Evolutionary conservation across 2,888 invertebrate genomes (phyloP).

Genomic region (Agonopterix arenella): DNA sequence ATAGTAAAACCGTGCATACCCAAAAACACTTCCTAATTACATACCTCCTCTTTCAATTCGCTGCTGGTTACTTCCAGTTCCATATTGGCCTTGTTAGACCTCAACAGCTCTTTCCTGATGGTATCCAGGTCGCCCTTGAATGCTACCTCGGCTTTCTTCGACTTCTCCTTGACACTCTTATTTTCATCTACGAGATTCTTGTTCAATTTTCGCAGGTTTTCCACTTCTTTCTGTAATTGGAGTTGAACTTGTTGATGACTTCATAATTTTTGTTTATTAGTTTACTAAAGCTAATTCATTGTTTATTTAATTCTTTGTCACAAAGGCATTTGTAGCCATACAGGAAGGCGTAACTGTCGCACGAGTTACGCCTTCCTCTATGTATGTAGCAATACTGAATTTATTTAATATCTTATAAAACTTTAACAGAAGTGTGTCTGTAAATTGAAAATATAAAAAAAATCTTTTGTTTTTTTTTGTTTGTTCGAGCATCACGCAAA

Average conservation of each 20-base stretch:
- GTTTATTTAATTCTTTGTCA: too few relatives aligned
- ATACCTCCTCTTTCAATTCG: conserved; percentile 82
- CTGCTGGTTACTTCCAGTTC: conserved; percentile 82
- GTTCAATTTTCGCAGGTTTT: conserved; percentile 51
- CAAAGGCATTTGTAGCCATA: too few relatives aligned
- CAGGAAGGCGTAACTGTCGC: too few relatives aligned
- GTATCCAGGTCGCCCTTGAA: conserved; percentile 66
- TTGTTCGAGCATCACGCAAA: too few relatives aligned
- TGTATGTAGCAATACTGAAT: too few relatives aligned
- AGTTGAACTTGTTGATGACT: not conserved
- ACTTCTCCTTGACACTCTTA: conserved; percentile 54
- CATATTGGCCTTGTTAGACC: conserved; percentile 74
- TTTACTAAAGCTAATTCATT: too few relatives aligned
- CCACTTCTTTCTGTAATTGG: conserved; percentile 49
- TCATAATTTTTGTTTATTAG: too few relatives aligned
- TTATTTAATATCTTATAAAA: too few relatives aligned
- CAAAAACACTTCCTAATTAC: conserved; percentile 12
- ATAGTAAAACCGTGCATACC: conserved; percentile 1
- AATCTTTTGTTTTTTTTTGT: too few relatives aligned
- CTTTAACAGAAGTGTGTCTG: too few relatives aligned
- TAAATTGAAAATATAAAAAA: too few relatives aligned
- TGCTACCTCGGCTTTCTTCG: conserved; percentile 61
- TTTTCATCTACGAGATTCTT: conserved; percentile 68
- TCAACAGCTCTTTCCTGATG: conserved; percentile 69
- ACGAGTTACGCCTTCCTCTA: too few relatives aligned